Evolutionary conservation across 2,888 invertebrate species (phyloP), one percentile per base, ranked within the genome.

Genomic region (Dorcus parallelipipedus): DNA sequence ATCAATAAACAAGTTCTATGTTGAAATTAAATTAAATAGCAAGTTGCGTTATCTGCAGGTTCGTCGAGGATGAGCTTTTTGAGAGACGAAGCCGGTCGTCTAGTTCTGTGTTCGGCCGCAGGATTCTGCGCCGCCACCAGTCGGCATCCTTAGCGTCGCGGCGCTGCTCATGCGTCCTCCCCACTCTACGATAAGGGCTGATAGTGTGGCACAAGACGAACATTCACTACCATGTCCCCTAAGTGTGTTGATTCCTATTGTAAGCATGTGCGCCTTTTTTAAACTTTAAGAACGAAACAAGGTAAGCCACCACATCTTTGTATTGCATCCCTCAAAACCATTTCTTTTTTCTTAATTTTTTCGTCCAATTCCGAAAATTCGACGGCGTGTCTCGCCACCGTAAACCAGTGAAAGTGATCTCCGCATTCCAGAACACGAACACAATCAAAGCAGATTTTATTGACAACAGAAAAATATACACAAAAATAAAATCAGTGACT

Each of bases 171-270:
- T 77, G 77, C 77, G 78, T 77, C 76, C 72, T 74, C 78, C 78
- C 78, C 78, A 76, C 77, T 76, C 75, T 74, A 72, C 76, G 76
- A 73, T 76, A 75, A 75, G 74, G 76, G 75, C 76, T 77, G 78
- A 77, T 79, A 78, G 78, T 77, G 76, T 76, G 76, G 75, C 75
- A 75, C 75, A 77, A 78, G 78, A 78, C 76, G 75, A 73, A 76
- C 78, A 79, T 79, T 79, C 79, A 77, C 76, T 76, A 78, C 78
- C 76, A 79, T 78, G 79, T 77, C 74, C 73, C 76, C 77, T 76
- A 78, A 79, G 79, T 78, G 79, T 78, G 77, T 76, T 77, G 76
- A 77, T 77, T 78, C 77, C 77, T 77, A 74, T 71, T 73, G 71
- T 76, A 76, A 75, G 76, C 77, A 76, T 73, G 74, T 74, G 76